Percentiles rank a stretch among this genome's conserved stretches.
phyloP scores from a whole-genome alignment of 2,797 vertebrate genomes.

The Xenopus petersii region DNA sequence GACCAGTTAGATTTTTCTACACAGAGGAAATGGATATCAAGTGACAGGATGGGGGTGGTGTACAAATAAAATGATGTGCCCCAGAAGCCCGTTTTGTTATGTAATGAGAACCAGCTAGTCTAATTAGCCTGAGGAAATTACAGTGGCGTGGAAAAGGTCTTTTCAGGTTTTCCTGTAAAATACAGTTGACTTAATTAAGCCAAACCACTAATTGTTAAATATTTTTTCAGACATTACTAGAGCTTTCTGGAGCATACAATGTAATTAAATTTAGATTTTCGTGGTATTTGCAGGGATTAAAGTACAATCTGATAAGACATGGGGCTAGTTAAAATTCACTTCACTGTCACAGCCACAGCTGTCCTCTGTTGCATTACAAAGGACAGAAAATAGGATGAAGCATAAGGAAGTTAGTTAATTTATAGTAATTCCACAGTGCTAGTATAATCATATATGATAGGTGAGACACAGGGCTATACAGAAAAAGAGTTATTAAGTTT shows the following conservation, averaged over 20 bases:
- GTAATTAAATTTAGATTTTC: conserved; percentile 82
- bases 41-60: background rate
- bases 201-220: conserved; percentile 77
- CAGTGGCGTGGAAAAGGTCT: conserved; percentile 48
- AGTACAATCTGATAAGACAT: conserved; percentile 69
- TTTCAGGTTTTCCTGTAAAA: conserved; percentile 72
- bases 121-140: conserved; percentile 66
- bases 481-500: no score
- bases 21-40: background rate
- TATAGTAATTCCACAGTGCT: conserved; percentile 53
- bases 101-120: background rate
- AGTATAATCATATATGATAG: no score
- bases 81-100: background rate
- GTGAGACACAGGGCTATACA: no score
- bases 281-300: conserved; percentile 76
- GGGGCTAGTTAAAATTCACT: conserved; percentile 78
- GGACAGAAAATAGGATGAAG: conserved; percentile 69
- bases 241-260: conserved; percentile 57
- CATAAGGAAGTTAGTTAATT: conserved; percentile 71
- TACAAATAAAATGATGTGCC: background rate
- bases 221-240: conserved; percentile 76
- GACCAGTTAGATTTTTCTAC: background rate
- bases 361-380: conserved; percentile 76
- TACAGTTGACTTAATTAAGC: conserved; percentile 75
- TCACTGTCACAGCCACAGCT: conserved; percentile 70